Percentiles rank a stretch among this genome's conserved stretches.
These are phyloP conservation scores for Trachythela sp. DNA, from an alignment of 64 coral and sea anemone species.

Conservation along the genomic window DNA sequence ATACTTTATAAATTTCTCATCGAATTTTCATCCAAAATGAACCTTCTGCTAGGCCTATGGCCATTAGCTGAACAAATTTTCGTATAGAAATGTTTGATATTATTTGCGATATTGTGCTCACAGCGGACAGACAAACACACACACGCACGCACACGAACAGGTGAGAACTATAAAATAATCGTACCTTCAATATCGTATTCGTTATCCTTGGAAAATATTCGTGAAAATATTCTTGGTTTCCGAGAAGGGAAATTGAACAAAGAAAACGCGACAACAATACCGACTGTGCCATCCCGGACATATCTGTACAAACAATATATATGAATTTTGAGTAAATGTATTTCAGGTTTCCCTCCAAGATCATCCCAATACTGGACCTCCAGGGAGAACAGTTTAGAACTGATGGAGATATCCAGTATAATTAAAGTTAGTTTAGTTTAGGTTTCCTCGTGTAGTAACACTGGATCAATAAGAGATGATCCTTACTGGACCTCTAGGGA, in stretches of 20 bases:
- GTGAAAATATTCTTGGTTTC: constrained; percentile 70
- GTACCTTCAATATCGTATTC: neutral
- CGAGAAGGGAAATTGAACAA: constrained; percentile 86
- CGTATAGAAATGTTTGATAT: too few species aligned
- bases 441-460: constrained; percentile 6
- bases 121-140: too few species aligned
- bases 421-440: neutral
- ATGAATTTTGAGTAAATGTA: neutral
- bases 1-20: too few species aligned
- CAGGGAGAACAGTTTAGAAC: neutral
- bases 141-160: too few species aligned
- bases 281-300: constrained; percentile 73
- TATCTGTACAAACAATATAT: constrained; percentile 37
- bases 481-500: neutral
- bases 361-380: neutral
- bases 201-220: constrained; percentile 60
- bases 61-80: too few species aligned
- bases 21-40: too few species aligned
- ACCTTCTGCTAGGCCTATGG: too few species aligned
- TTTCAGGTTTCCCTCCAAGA: neutral
- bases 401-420: neutral
- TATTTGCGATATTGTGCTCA: too few species aligned
- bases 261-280: constrained; percentile 80
- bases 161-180: too few species aligned
- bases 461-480: neutral